Base-by-base conservation (phyloP, 2,888 invertebrate species). In the Ligdia adustata region DNA sequence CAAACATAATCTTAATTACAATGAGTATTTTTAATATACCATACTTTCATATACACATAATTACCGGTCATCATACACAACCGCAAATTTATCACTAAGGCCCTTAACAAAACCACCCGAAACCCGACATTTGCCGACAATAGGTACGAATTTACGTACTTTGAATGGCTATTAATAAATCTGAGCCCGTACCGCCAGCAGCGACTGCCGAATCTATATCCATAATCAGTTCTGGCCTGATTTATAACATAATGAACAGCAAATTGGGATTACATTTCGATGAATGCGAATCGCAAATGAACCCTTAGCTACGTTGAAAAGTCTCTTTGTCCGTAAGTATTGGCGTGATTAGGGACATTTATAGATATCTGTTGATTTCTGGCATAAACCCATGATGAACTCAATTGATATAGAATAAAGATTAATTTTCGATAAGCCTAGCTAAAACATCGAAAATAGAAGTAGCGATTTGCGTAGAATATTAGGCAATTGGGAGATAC, bases 131-230 rank as follows among this genome's bases (percentile, higher is more conserved):
- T 44, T 32, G 5, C 37, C 11, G 22, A 29, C 28, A 35, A 29
- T 43, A 37, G 31, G 44, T 13, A 37, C 37, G 26, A 45, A 39
- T 47, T 47, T 33, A 20, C 15, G 38, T 33, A 20, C 15, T 14
- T 22, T 45, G 26, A 45, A 38, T 33, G 39, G 37, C 33, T 41
- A 42, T 42, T 34, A 45, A 49, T 49, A 45, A 53, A 49, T 42
- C 27, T 14, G 38, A 34, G 6, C 41, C 43, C 37, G 14, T 31
- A 38, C 40, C 4, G 38, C 22, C 22, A 22, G 6, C 4, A n/a
- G 22, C n/a, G 12, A 34, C 45, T 11, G 24, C 35, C 16, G 18
- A 20, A 39, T 16, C 39, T 45, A 44, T 32, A 34, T 31, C 49
- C 27, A 46, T 24, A 16, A 42, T 48, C 34, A 45, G 35, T 39